Conservation (phyloP, 1,140 invertebrate species). For the Heliconius congener region DNA sequence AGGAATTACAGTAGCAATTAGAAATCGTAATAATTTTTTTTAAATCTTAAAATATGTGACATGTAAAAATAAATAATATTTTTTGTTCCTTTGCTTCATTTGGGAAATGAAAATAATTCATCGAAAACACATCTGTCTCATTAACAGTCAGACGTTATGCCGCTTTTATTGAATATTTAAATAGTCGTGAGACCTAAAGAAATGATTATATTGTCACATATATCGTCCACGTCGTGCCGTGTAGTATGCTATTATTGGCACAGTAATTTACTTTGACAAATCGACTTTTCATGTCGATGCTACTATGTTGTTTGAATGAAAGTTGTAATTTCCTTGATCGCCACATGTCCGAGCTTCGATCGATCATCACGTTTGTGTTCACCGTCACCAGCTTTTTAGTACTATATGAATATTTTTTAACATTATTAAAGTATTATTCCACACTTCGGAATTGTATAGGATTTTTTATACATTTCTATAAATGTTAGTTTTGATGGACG, state of each 20-base stretch:
- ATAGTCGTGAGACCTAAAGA: background rate
- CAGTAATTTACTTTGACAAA: conserved; percentile 12
- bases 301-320: background rate
- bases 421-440: background rate
- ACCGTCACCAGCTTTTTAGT: background rate
- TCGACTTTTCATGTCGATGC: background rate
- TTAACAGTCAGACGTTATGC: too few relatives aligned
- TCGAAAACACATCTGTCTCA: too few relatives aligned
- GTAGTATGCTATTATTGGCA: background rate
- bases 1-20: too few relatives aligned
- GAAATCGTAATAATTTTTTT: too few relatives aligned
- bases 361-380: background rate
- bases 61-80: too few relatives aligned
- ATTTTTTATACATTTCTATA: background rate
- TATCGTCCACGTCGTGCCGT: background rate
- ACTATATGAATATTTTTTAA: background rate
- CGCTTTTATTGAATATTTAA: background rate
- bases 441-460: background rate
- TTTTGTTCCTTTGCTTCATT: too few relatives aligned
- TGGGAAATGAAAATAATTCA: too few relatives aligned
- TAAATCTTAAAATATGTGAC: too few relatives aligned
- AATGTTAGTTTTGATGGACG: background rate
- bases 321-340: background rate
- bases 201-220: background rate
- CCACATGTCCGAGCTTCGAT: background rate